Evolutionary conservation across 2,797 vertebrate species (phyloP).

Genomic region (Lutra lutra): DNA sequence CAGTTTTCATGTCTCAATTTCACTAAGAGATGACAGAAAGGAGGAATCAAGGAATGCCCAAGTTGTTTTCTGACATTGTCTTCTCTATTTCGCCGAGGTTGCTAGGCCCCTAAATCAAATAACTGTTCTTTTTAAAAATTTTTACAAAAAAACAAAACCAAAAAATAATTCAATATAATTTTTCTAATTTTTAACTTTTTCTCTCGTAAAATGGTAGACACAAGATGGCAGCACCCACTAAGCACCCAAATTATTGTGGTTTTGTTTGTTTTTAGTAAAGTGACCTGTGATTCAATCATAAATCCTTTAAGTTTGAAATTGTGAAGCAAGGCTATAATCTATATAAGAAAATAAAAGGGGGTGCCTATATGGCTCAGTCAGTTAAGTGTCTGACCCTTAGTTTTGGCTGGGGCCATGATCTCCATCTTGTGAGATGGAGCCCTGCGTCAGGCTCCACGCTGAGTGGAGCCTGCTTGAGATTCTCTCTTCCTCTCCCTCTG

Average conservation of each 20-base stretch:
- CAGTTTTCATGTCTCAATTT: not conserved
- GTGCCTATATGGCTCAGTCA: not conserved
- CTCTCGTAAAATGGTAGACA: slow-evolving; percentile 12
- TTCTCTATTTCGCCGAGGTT: not conserved
- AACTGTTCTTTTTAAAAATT: not conserved
- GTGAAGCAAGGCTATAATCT: not conserved
- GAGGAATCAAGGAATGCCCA: not conserved
- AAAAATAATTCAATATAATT: not conserved
- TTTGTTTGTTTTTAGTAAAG: not conserved
- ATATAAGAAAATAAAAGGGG: not conserved
- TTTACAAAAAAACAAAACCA: not conserved
- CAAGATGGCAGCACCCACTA: slow-evolving; percentile 51
- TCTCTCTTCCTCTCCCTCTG: not conserved
- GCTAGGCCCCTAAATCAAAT: not conserved
- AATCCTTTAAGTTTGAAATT: slow-evolving; percentile 16
- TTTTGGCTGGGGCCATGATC: not conserved
- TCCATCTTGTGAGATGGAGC: not conserved
- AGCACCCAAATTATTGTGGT: not conserved
- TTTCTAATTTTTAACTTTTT: slow-evolving; percentile 18
- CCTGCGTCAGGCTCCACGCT: not conserved
- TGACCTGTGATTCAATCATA: not conserved
- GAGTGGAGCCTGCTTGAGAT: not conserved
- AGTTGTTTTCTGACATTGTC: not conserved
- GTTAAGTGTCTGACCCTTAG: not conserved
- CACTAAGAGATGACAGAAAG: not conserved